These are phyloP conservation scores for Caenorhabditis becei DNA, from an alignment of 2,888 invertebrate genomes.

Conservation along the genomic window DNA sequence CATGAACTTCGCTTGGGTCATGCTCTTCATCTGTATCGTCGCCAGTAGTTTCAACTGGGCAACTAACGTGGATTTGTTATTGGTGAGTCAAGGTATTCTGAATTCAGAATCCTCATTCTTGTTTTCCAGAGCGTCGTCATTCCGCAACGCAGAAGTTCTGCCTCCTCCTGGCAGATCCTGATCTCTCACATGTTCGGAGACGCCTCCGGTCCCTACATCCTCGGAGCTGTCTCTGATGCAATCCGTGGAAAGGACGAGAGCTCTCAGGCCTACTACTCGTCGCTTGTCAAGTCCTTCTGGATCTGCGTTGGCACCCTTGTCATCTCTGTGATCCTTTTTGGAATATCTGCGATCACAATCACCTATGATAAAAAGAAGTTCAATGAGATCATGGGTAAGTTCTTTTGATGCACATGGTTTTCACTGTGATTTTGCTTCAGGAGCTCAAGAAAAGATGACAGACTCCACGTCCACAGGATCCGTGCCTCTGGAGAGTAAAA, in stretches of 20 bases:
- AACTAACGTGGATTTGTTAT: conserved; percentile 93
- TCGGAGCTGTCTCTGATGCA: conserved; percentile 85
- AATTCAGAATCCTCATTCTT: neutral
- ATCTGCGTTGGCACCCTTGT: conserved; percentile 68
- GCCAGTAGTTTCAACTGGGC: conserved; percentile 97
- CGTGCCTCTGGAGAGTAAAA: neutral
- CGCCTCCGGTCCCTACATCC: conserved; percentile 96
- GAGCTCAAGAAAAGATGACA: neutral
- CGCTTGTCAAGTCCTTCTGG: conserved; percentile 67
- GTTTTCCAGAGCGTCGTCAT: conserved; percentile 94
- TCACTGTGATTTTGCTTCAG: conserved; percentile 6
- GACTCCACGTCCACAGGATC: conserved; percentile 21
- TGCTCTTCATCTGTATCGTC: conserved; percentile 83
- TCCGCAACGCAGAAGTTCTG: conserved; percentile 95
- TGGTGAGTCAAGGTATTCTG: conserved; percentile 73
- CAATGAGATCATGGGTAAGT: conserved; percentile 63
- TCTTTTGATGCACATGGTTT: neutral
- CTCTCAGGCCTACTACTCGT: conserved; percentile 57
- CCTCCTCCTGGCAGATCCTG: conserved; percentile 97
- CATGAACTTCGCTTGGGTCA: conserved; percentile 62
- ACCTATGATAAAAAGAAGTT: conserved; percentile 65
- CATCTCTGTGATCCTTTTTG: conserved; percentile 65
- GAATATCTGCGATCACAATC: conserved; percentile 64
- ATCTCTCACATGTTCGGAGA: conserved; percentile 97
- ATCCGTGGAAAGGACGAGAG: conserved; percentile 67